phyloP scores from a whole-genome alignment of 53 echinoderm and acorn worm species.

The Henricia sp. region DNA sequence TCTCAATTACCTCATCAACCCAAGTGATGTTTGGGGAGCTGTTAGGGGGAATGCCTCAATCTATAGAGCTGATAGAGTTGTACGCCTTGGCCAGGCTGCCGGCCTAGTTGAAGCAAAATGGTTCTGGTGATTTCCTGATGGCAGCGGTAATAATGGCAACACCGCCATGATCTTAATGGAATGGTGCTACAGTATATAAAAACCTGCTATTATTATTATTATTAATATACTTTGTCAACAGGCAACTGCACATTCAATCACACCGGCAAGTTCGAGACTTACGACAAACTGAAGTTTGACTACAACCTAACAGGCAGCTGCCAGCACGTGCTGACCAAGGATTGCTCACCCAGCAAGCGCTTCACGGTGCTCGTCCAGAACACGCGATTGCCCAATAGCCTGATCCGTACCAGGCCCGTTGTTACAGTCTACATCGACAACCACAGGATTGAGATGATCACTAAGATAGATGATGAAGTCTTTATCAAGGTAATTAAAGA shows the following conservation, averaged over 20 bases:
- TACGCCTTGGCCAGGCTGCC: too few species aligned
- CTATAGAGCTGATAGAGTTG: too few species aligned
- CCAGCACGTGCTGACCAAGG: conserved; percentile 68
- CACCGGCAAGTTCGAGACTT: conserved; percentile 58
- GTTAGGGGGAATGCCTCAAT: too few species aligned
- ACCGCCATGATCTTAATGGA: too few species aligned
- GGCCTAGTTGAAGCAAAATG: too few species aligned
- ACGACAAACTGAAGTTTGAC: conserved; percentile 58
- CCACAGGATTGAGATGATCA: conserved; percentile 59
- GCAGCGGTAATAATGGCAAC: too few species aligned
- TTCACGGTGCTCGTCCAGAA: conserved; percentile 79
- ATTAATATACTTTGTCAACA: conserved; percentile 23
- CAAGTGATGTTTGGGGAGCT: too few species aligned
- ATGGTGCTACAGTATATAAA: too few species aligned
- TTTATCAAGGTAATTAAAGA: conserved; percentile 16
- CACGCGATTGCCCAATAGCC: conserved; percentile 21
- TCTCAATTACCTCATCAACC: too few species aligned
- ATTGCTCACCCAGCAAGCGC: conserved; percentile 73
- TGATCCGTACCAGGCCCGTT: conserved; percentile 30
- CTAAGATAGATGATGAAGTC: conserved; percentile 9
- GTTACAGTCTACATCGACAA: conserved; percentile 55
- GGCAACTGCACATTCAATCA: conserved; percentile 64
- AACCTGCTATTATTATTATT: background rate
- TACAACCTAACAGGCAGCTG: conserved; percentile 71
- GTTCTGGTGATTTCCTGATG: too few species aligned